Evolutionary conservation across 2,113 vertebrate genomes (phyloP), one percentile per base, ranked within the genome.

Genomic region (Physeter macrocephalus): DNA sequence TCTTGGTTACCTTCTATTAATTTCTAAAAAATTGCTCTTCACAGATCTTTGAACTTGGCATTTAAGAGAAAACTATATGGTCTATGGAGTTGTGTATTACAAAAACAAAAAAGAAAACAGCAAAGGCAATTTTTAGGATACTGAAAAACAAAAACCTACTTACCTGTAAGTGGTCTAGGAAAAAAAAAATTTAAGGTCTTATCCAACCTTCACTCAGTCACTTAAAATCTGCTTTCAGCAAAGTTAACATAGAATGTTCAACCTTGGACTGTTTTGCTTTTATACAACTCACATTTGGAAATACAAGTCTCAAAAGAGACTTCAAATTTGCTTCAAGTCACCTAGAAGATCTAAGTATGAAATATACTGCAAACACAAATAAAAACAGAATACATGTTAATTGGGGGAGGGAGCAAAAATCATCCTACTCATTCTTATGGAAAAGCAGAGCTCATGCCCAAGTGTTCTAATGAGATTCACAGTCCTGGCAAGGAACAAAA

Each of bases 291-390:
- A 99, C 96, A 99, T 96, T 98, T 99, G 98, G 98, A 98, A 99
- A 99, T 98, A 98, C 98, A 99, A 99, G 99, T 98, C 99, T 99
- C 98, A 99, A 99, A 98, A 99, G 98, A 98, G 98, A 99, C 98
- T 98, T 98, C 98, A 99, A 98, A 98, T 98, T 98, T 98, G 98
- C 98, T 98, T 98, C 98, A 99, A 98, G 98, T 98, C 98, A 98
- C 99, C 98, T 99, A 99, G 98, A 98, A 98, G 99, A 98, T 98
- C 98, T 99, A 99, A 98, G 98, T 97, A 98, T 98, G 98, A 98
- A 99, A 99, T 96, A 97, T 98, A 98, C 98, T 99, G 99, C 78
- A 97, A 99, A 99, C 88, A 99, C 98, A 99, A 98, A 99, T 98
- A 98, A 97, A 96, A 97, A 98, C 96, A 98, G 97, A 98, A 98